phyloP scores from a whole-genome alignment of 2,888 invertebrate genomes.

The Nephrotoma guestfalica region DNA sequence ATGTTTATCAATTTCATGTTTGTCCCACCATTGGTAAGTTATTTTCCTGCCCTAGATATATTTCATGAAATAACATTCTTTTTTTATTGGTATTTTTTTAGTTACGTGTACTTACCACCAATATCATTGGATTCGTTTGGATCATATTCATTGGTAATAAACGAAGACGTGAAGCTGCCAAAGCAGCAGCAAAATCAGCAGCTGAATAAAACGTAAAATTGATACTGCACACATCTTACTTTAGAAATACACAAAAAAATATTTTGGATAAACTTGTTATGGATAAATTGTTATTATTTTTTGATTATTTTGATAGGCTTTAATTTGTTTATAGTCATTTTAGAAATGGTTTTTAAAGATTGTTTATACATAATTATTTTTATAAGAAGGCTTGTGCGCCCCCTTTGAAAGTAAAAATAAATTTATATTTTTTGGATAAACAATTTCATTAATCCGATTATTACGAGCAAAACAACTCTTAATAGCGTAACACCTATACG shows the following conservation, averaged over 20 bases:
- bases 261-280: not conserved
- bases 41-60: not conserved
- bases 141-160: conserved; percentile 57
- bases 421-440: not conserved
- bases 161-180: conserved; percentile 36
- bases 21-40: conserved; percentile 62
- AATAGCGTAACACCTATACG: too few species aligned
- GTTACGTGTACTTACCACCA: conserved; percentile 59
- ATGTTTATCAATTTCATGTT: conserved; percentile 60
- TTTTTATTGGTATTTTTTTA: conserved; percentile 30
- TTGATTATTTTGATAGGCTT: not conserved
- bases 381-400: not conserved
- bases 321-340: not conserved
- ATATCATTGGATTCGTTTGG: conserved; percentile 67
- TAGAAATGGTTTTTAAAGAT: not conserved
- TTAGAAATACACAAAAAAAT: not conserved
- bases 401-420: not conserved
- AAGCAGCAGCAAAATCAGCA: not conserved
- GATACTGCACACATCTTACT: not conserved
- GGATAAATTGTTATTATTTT: too few species aligned
- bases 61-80: not conserved
- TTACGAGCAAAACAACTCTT: too few species aligned
- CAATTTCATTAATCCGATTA: too few species aligned
- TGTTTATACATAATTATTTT: not conserved
- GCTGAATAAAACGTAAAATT: not conserved